A percentile compares a stretch with the other conserved stretches of the same genome.
These are phyloP conservation scores for Sarcophaga caerulescens DNA, from an alignment of 2,888 invertebrate genomes.

Conservation along the genomic window DNA sequence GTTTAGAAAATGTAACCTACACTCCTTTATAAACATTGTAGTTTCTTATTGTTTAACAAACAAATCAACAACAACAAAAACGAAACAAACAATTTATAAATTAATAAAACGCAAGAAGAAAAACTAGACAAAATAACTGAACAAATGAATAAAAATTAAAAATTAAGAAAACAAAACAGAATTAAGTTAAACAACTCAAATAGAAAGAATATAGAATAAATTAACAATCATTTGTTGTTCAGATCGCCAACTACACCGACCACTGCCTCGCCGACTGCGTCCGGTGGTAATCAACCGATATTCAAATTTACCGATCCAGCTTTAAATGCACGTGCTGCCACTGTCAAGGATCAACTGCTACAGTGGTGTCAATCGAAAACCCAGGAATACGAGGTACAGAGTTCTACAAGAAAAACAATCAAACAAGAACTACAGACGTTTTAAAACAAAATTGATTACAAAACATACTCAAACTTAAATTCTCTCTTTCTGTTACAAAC, in stretches of 20 bases:
- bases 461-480: neutral
- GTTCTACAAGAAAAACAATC: slow-evolving; percentile 43
- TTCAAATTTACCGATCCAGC: slow-evolving; percentile 96
- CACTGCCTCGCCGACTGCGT: slow-evolving; percentile 77
- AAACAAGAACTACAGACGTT: slow-evolving; percentile 57
- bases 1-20: too few species aligned
- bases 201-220: slow-evolving; percentile 50
- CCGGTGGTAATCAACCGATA: slow-evolving; percentile 85
- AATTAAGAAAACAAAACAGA: slow-evolving; percentile 28
- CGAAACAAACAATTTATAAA: slow-evolving; percentile 34
- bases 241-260: slow-evolving; percentile 89
- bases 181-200: neutral
- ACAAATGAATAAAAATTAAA: slow-evolving; percentile 42
- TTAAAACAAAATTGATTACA: slow-evolving; percentile 18
- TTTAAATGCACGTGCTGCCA: slow-evolving; percentile 94
- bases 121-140: slow-evolving; percentile 28
- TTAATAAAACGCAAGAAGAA: slow-evolving; percentile 8
- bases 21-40: neutral
- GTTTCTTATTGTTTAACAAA: slow-evolving; percentile 55
- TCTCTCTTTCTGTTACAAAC: slow-evolving; percentile 68
- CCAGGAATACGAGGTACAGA: slow-evolving; percentile 95
- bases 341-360: slow-evolving; percentile 97
- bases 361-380: slow-evolving; percentile 99
- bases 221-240: slow-evolving; percentile 76
- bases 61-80: slow-evolving; percentile 52